These are phyloP conservation scores for Anarsia innoxiella DNA, from an alignment of 2,888 invertebrate species.

Conservation along the genomic window DNA sequence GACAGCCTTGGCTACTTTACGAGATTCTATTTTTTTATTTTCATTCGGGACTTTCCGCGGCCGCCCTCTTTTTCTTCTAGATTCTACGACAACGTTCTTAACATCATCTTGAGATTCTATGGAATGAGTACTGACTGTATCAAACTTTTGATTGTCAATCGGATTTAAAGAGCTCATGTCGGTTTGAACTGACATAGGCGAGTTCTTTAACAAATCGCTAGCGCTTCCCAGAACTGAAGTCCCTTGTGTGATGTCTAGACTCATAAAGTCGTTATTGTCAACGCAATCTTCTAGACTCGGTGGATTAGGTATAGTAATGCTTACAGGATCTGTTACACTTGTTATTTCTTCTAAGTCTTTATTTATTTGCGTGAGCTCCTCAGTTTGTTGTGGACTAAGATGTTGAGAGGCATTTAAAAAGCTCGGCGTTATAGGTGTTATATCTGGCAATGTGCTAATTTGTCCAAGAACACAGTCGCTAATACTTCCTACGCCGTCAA, in stretches of 20 bases:
- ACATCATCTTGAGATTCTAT: slow-evolving; percentile 69
- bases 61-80: slow-evolving; percentile 75
- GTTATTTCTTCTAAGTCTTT: slow-evolving; percentile 69
- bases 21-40: slow-evolving; percentile 45
- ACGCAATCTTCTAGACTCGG: slow-evolving; percentile 65
- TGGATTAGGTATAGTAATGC: slow-evolving; percentile 55
- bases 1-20: slow-evolving; percentile 52
- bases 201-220: slow-evolving; percentile 58
- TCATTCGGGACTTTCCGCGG: slow-evolving; percentile 67
- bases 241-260: slow-evolving; percentile 55
- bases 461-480: slow-evolving; percentile 59
- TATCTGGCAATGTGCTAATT: slow-evolving; percentile 54
- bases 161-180: slow-evolving; percentile 43
- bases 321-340: slow-evolving; percentile 53
- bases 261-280: slow-evolving; percentile 66
- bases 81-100: slow-evolving; percentile 61
- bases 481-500: slow-evolving; percentile 51
- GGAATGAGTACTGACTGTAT: slow-evolving; percentile 61
- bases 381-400: slow-evolving; percentile 66
- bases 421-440: slow-evolving; percentile 49
- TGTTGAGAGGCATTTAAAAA: slow-evolving; percentile 54
- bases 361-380: slow-evolving; percentile 66
- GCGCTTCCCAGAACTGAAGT: slow-evolving; percentile 54
- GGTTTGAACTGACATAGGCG: slow-evolving; percentile 45
- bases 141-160: slow-evolving; percentile 54